Conservation (phyloP, 2,797 vertebrate species). For the Liasis olivaceus region DNA sequence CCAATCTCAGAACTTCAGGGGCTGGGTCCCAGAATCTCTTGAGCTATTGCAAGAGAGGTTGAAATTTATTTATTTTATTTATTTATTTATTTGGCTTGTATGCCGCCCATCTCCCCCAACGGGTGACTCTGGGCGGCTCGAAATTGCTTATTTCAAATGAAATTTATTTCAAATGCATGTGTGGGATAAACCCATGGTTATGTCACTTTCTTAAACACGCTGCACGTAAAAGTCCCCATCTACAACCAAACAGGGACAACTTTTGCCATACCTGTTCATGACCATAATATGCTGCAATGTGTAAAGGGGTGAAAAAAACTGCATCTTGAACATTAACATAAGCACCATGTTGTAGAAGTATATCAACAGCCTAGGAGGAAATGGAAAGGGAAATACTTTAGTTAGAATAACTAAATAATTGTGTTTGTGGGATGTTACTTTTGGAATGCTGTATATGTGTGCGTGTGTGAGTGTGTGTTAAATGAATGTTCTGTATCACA, state of each 20-base stretch:
- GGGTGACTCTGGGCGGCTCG: no score
- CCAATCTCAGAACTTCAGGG: not conserved
- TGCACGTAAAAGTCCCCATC: not conserved
- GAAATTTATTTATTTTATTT: no score
- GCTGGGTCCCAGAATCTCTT: no score
- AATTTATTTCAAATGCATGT: not conserved
- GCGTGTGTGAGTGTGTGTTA: slow-evolving; percentile 45
- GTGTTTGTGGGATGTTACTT: accelerated
- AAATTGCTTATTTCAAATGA: not conserved
- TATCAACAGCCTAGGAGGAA: slow-evolving; percentile 80
- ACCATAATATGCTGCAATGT: slow-evolving; percentile 86
- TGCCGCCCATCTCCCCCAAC: no score
- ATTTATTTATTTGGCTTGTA: no score
- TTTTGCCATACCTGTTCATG: slow-evolving; percentile 81
- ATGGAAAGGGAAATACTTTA: not conserved
- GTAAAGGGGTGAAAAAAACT: slow-evolving; percentile 91
- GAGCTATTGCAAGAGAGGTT: not conserved
- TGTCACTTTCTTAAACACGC: not conserved
- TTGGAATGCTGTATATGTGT: slow-evolving; percentile 45
- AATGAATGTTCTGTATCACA: slow-evolving; percentile 24
- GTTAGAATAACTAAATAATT: not conserved
- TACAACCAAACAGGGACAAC: not conserved
- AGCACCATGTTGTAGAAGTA: slow-evolving; percentile 91
- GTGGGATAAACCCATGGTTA: not conserved
- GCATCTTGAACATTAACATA: slow-evolving; percentile 91